Percentiles rank a stretch among this genome's conserved stretches.
phyloP scores from a whole-genome alignment of 2,113 vertebrate species.

The Grammomys dolichurus region DNA sequence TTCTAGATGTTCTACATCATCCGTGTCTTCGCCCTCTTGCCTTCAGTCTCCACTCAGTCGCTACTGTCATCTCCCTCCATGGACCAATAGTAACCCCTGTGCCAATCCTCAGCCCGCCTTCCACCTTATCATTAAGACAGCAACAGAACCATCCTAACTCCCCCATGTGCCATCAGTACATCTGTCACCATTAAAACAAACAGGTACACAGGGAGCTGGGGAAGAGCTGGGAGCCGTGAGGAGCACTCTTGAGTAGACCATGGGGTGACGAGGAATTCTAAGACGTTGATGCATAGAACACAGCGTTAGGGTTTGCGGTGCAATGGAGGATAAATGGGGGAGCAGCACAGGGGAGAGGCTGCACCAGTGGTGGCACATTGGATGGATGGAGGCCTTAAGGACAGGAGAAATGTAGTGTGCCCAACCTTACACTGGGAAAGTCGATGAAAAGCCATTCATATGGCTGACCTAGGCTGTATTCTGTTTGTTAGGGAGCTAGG shows the following conservation, averaged over 20 bases:
- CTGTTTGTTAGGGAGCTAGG: background rate
- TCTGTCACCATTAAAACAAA: too few species aligned
- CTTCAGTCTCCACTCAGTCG: background rate
- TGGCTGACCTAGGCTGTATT: background rate
- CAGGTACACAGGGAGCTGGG: background rate
- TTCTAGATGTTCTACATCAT: background rate
- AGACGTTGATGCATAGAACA: background rate
- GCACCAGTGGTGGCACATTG: fast-evolving
- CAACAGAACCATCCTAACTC: background rate
- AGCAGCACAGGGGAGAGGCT: fast-evolving
- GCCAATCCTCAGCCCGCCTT: fast-evolving
- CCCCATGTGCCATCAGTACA: too few species aligned
- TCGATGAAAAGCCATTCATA: fast-evolving
- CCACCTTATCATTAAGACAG: background rate
- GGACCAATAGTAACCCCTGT: fast-evolving
- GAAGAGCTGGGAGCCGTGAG: background rate
- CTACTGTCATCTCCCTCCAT: background rate
- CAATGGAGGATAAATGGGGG: too few species aligned
- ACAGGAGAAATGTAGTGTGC: background rate
- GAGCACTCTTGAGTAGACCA: fast-evolving
- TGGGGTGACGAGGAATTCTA: background rate
- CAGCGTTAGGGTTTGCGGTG: too few species aligned
- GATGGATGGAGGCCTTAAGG: background rate
- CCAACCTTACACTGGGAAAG: fast-evolving
- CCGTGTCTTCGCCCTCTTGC: background rate